These are phyloP conservation scores for Iselma pallidipennis DNA, from an alignment of 2,888 invertebrate species.

Conservation along the genomic window DNA sequence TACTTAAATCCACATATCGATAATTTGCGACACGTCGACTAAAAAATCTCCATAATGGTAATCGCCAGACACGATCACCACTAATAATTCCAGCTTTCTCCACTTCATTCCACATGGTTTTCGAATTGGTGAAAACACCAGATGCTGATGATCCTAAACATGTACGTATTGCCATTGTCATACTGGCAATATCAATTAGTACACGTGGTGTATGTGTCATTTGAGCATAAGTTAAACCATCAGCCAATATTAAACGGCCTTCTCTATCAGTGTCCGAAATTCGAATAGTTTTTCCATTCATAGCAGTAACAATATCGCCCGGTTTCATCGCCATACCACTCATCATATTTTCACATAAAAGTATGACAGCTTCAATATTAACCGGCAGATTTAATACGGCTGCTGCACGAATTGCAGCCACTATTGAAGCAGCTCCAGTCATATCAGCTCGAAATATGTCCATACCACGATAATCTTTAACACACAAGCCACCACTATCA, in stretches of 20 bases:
- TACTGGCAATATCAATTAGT: slow-evolving; percentile 71
- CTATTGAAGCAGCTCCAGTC: slow-evolving; percentile 66
- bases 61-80: slow-evolving; percentile 66
- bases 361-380: slow-evolving; percentile 58
- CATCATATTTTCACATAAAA: slow-evolving; percentile 58
- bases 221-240: slow-evolving; percentile 54
- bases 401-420: slow-evolving; percentile 60
- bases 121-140: slow-evolving; percentile 62
- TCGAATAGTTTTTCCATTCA: slow-evolving; percentile 66
- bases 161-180: slow-evolving; percentile 63
- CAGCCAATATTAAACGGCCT: slow-evolving; percentile 51
- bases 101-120: slow-evolving; percentile 58
- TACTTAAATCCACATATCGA: slow-evolving; percentile 51
- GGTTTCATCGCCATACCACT: slow-evolving; percentile 65
- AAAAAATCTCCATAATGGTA: slow-evolving; percentile 64
- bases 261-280: slow-evolving; percentile 66
- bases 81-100: slow-evolving; percentile 59
- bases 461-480: slow-evolving; percentile 52
- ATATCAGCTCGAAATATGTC: slow-evolving; percentile 60
- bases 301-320: slow-evolving; percentile 55
- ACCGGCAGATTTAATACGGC: slow-evolving; percentile 61
- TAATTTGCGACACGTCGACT: slow-evolving; percentile 55
- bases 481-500: slow-evolving; percentile 57
- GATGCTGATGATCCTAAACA: slow-evolving; percentile 61
- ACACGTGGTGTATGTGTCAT: slow-evolving; percentile 61